phyloP scores from a whole-genome alignment of 2,113 vertebrate species.

The Rhynchopsitta pachyrhyncha region DNA sequence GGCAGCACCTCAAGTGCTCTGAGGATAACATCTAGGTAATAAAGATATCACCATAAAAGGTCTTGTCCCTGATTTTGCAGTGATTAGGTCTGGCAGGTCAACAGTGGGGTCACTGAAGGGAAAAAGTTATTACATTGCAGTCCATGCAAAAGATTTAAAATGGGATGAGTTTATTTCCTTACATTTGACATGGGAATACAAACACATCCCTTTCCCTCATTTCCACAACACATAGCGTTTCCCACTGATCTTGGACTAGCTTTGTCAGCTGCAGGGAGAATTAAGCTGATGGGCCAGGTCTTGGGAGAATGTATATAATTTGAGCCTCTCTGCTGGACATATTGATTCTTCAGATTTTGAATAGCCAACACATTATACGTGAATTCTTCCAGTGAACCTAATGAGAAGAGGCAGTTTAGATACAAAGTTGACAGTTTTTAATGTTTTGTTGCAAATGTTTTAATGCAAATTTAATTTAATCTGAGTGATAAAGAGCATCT shows the following conservation, averaged over 20 bases:
- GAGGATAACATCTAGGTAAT: neutral
- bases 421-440: neutral
- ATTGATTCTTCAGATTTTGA: neutral
- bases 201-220: neutral
- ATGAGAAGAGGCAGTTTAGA: neutral
- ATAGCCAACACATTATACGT: neutral
- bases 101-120: neutral
- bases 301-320: neutral
- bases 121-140: neutral
- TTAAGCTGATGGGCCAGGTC: neutral
- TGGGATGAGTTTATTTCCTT: neutral
- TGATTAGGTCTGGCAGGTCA: neutral
- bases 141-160: neutral
- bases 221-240: neutral
- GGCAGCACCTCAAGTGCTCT: neutral
- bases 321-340: neutral
- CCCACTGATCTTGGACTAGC: neutral
- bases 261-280: neutral
- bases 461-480: neutral
- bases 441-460: neutral
- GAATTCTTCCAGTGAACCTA: neutral
- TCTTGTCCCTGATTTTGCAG: neutral
- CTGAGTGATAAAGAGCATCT: neutral
- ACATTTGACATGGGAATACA: neutral
- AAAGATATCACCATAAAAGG: neutral